A percentile compares a stretch with the other conserved stretches of the same genome.
Evolutionary conservation across 2,113 vertebrate genomes (phyloP).

Genomic region (Rhodinocichla rosea): DNA sequence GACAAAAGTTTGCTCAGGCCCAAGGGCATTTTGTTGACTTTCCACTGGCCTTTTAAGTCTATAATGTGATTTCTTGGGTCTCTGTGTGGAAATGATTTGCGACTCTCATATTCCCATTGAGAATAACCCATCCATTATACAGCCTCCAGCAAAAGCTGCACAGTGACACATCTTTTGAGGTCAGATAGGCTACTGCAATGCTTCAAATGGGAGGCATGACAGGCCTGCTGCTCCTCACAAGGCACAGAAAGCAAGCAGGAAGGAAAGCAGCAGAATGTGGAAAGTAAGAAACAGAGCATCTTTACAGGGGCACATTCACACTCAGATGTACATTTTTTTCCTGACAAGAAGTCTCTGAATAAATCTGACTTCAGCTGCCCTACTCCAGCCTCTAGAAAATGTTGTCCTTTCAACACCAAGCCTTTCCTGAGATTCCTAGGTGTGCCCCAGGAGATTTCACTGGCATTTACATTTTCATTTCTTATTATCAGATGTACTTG

Average conservation of each 20-base stretch:
- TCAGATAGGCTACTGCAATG: not conserved
- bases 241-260: not conserved
- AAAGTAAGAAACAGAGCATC: not conserved
- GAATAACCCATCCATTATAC: constrained; percentile 3
- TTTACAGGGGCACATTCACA: not conserved
- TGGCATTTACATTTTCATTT: not conserved
- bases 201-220: not conserved
- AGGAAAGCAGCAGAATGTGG: not conserved
- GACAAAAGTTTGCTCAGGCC: not conserved
- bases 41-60: not conserved
- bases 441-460: not conserved
- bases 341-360: not conserved
- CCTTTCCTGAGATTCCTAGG: not conserved
- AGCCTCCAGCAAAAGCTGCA: not conserved
- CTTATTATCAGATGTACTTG: not conserved
- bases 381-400: not conserved
- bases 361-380: not conserved
- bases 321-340: not conserved
- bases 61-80: not conserved
- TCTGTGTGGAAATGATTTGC: constrained; percentile 1
- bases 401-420: not conserved
- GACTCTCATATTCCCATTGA: not conserved
- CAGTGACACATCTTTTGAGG: not conserved
- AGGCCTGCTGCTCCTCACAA: not conserved
- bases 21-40: not conserved